Percentiles rank a stretch among this genome's conserved stretches.
Conservation (phyloP, 2,888 invertebrate genomes). For the Harmothoe impar region DNA sequence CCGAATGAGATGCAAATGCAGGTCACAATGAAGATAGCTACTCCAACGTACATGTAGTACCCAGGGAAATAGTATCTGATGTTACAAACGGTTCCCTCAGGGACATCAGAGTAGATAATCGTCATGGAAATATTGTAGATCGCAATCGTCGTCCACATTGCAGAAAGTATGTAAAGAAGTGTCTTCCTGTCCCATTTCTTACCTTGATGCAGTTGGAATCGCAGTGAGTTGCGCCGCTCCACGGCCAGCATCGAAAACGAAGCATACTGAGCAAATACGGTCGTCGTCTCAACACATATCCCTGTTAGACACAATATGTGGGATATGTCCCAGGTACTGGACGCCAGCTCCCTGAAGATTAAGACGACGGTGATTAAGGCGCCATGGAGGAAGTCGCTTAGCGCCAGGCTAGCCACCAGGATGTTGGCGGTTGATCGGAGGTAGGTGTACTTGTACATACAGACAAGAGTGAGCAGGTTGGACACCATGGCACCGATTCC, state of each 20-base stretch:
- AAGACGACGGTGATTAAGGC: background rate
- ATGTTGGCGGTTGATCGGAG: background rate
- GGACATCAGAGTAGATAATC: background rate
- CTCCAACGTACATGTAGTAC: background rate
- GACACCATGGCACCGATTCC: background rate
- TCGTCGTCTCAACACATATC: background rate
- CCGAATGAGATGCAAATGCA: background rate
- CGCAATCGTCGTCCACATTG: background rate
- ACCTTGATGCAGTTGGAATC: background rate
- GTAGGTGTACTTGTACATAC: background rate
- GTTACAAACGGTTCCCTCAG: background rate
- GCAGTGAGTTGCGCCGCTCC: conserved; percentile 3
- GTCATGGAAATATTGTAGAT: background rate
- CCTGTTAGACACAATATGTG: background rate
- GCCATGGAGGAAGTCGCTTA: background rate
- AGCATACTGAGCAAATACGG: background rate
- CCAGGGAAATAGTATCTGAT: background rate
- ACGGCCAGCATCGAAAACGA: background rate
- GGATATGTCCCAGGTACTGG: background rate
- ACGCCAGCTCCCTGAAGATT: background rate
- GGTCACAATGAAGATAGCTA: background rate
- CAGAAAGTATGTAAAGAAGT: background rate
- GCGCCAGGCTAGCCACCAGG: background rate
- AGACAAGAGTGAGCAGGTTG: background rate
- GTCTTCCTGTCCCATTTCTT: background rate